Conservation (phyloP, 1,140 invertebrate species). For the Aphelenchoides fujianensis region DNA sequence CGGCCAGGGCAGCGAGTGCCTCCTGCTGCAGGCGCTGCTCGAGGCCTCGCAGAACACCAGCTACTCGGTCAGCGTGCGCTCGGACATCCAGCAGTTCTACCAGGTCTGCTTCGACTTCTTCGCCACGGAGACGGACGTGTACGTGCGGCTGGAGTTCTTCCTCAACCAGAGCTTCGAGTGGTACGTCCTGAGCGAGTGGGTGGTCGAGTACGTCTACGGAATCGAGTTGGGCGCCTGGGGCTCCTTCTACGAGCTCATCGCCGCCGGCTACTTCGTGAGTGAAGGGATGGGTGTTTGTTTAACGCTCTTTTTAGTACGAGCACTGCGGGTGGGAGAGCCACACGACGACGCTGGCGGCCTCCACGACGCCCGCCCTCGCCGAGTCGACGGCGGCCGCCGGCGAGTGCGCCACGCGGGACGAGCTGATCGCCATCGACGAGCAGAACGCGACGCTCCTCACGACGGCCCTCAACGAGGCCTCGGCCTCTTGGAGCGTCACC, state of each 20-base stretch:
- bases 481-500: background rate
- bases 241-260: background rate
- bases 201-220: background rate
- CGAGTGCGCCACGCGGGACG: background rate
- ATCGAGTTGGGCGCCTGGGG: background rate
- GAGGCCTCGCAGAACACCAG: slow-evolving; percentile 11
- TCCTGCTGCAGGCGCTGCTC: slow-evolving; percentile 9
- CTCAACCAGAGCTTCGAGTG: background rate
- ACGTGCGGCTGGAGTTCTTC: slow-evolving; percentile 8
- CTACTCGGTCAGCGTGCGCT: slow-evolving; percentile 10
- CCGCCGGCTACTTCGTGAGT: slow-evolving; percentile 2
- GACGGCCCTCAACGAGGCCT: background rate
- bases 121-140: background rate
- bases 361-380: background rate
- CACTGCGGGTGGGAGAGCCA: background rate
- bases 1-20: slow-evolving; percentile 1
- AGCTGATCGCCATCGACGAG: background rate
- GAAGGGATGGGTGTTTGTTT: no score
- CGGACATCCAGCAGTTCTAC: slow-evolving; percentile 16
- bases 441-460: background rate
- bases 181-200: background rate
- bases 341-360: background rate
- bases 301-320: background rate
- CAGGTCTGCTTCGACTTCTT: background rate
- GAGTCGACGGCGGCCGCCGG: background rate